Evolutionary conservation across 2,888 invertebrate species (phyloP).

Genomic region (Apamea monoglypha): DNA sequence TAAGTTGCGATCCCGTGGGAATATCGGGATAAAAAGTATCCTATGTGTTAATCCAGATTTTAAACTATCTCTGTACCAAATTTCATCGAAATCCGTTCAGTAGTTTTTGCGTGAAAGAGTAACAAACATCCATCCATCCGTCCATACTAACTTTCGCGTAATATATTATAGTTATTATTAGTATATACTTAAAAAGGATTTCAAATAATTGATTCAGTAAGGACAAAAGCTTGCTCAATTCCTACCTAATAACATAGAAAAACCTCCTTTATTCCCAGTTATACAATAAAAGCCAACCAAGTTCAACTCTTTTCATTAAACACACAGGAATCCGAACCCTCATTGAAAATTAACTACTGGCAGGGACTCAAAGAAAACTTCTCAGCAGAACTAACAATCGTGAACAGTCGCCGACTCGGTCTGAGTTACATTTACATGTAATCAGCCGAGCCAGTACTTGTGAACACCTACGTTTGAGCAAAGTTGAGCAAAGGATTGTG

Average conservation of each 20-base stretch:
- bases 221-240: neutral
- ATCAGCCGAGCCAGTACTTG: constrained; percentile 37
- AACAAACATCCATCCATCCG: too few species aligned
- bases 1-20: too few species aligned
- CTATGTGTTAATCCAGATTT: too few species aligned
- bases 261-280: neutral
- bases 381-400: constrained; percentile 24
- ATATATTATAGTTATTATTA: too few species aligned
- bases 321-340: constrained; percentile 12
- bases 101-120: too few species aligned
- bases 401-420: constrained; percentile 29
- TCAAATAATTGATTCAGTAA: neutral
- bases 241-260: neutral
- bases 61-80: too few species aligned
- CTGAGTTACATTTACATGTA: constrained; percentile 57
- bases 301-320: neutral
- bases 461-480: constrained; percentile 41
- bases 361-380: constrained; percentile 48
- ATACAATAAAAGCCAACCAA: neutral
- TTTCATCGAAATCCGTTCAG: too few species aligned
- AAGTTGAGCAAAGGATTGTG: constrained; percentile 41
- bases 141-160: too few species aligned
- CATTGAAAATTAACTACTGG: constrained; percentile 39
- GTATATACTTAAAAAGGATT: too few species aligned
- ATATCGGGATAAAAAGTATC: too few species aligned